Base-by-base conservation (phyloP, 1,140 invertebrate species). In the Zophobas morio region DNA sequence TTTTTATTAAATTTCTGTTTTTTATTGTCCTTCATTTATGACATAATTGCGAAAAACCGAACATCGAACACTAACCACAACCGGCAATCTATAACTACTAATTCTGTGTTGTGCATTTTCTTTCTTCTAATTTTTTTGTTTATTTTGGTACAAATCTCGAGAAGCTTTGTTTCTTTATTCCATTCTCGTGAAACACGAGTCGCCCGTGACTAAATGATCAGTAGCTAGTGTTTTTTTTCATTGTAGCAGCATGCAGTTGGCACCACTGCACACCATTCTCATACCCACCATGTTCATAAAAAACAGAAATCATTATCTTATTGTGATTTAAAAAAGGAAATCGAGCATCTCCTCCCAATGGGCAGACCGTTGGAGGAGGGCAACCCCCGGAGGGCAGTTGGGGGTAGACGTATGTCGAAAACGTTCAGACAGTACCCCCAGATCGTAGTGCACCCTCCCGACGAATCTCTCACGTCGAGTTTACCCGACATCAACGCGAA, bases 221-320 rank as follows among this genome's bases (percentile, higher is more conserved):
- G 57, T 63, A 66, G 40, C 6, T 76, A 70, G 74, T 76, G 46
- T 36, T 74, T 79, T 77, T 81, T 81, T 82, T 81, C 81, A 77
- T 84, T 84, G 79, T 84, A 84, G 83, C 82, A 66, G 81, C 81
- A 82, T 83, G 82, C 78, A 70, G 80, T 81, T 83, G 82, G 83
- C 81, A 84, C 79, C 79, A 81, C 82, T 81, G 78, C 40, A 63
- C 76, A 71, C 49, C 73, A 73, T 80, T 54, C 66, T 70, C 8
- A 72, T 71, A 73, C 46, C 8, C 71, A 78, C 63, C 54, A 66
- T n/a, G 51, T 53, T 76, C 75, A 66, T 71, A 42, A 63, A 53
- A 40, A 49, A 51, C 39, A 47, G 37, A 84, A 84, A 82, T 84
- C 83, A n/a, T 72, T 83, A 34, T 84, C 82, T 6, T 85, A 84